Conservation (phyloP, 2,113 vertebrate genomes). For the Dunckerocampus dactyliophorus region DNA sequence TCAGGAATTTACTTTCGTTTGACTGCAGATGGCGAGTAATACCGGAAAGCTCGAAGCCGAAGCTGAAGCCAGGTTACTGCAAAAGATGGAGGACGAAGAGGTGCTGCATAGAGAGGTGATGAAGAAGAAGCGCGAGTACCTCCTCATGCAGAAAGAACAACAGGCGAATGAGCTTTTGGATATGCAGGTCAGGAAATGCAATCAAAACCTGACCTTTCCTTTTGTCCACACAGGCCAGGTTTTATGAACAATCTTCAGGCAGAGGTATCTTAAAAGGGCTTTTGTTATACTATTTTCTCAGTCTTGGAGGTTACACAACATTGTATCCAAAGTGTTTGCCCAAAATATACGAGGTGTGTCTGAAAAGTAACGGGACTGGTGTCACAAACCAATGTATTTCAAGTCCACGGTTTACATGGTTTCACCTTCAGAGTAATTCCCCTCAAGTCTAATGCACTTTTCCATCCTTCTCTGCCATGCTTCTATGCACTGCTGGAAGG, state of each 20-base stretch:
- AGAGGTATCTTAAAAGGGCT: too few species aligned
- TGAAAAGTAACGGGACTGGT: too few species aligned
- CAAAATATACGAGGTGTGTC: background rate
- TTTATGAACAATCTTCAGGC: too few species aligned
- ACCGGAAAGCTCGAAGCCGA: conserved; percentile 66
- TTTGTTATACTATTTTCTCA: too few species aligned
- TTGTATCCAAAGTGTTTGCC: background rate
- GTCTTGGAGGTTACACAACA: too few species aligned
- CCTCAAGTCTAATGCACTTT: too few species aligned
- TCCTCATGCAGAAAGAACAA: conserved; percentile 62
- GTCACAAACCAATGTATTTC: too few species aligned
- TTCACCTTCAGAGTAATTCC: too few species aligned
- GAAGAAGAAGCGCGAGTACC: conserved; percentile 58
- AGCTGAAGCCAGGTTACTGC: conserved; percentile 71
- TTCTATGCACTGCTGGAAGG: too few species aligned
- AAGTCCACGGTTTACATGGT: too few species aligned
- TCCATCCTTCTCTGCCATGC: too few species aligned
- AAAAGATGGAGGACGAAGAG: conserved; percentile 66
- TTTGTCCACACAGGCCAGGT: too few species aligned
- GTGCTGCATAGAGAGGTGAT: conserved; percentile 54
- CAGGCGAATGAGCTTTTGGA: conserved; percentile 65
- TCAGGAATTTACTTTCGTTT: background rate
- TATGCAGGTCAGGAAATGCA: conserved; percentile 69
- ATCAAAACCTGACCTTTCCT: background rate
- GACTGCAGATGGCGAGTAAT: conserved; percentile 71